phyloP scores from a whole-genome alignment of 2,888 invertebrate genomes.

The Tinea semifulvella region DNA sequence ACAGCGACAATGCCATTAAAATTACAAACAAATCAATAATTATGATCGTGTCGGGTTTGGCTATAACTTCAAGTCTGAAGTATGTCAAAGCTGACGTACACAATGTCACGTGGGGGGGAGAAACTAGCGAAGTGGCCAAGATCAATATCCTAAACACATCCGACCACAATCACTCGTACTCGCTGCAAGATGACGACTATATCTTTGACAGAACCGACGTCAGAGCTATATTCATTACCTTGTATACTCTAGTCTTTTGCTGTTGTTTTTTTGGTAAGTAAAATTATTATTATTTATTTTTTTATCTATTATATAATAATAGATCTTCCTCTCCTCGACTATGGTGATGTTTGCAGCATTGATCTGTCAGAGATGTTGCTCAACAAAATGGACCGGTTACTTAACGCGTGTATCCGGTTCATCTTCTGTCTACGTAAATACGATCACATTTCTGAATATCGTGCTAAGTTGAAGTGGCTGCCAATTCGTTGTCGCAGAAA shows the following conservation, averaged over 20 bases:
- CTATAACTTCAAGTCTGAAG: conserved; percentile 7
- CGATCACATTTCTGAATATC: too few relatives aligned
- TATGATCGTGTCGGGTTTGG: conserved; percentile 7
- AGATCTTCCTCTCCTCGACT: not conserved
- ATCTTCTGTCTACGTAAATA: too few relatives aligned
- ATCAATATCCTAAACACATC: conserved; percentile 7
- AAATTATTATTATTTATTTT: conserved; percentile 6
- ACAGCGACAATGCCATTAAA: not conserved
- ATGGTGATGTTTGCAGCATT: too few relatives aligned
- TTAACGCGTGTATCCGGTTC: too few relatives aligned
- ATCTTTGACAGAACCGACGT: conserved; percentile 80
- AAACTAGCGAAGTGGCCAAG: conserved; percentile 4
- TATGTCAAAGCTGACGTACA: conserved; percentile 4
- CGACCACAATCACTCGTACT: conserved; percentile 21
- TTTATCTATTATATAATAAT: not conserved
- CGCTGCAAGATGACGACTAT: conserved; percentile 65
- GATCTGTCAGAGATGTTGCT: too few relatives aligned
- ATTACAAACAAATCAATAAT: not conserved
- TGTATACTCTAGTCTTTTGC: conserved; percentile 82
- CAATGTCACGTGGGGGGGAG: not conserved
- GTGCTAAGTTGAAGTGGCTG: too few relatives aligned
- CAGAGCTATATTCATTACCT: conserved; percentile 75
- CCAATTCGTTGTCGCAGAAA: too few relatives aligned
- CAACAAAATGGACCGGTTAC: too few relatives aligned
- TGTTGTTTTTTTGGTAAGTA: conserved; percentile 87